Evolutionary conservation across 1,140 invertebrate genomes (phyloP).

Genomic region (Matsumurasca onukii): DNA sequence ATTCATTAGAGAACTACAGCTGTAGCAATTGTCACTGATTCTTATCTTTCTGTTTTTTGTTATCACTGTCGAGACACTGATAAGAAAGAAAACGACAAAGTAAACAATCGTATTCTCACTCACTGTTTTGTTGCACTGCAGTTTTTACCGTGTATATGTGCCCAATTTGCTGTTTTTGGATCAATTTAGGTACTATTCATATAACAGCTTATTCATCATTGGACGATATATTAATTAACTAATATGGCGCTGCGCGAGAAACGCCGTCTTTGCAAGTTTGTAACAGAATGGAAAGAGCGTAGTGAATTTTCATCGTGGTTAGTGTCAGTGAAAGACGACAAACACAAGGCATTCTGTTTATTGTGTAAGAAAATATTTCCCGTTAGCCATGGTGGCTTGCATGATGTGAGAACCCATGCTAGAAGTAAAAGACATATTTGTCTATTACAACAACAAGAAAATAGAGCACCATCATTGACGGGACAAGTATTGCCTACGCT

Average conservation of each 20-base stretch:
- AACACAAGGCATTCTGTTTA: constrained; percentile 46
- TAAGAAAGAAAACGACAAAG: no score
- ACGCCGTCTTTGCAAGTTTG: constrained; percentile 47
- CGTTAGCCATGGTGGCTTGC: constrained; percentile 45
- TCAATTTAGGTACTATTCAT: constrained; percentile 7
- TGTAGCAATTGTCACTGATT: no score
- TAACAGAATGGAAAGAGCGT: constrained; percentile 42
- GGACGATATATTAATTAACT: constrained; percentile 35
- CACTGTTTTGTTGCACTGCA: no score
- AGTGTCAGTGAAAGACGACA: constrained; percentile 43
- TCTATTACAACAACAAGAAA: constrained; percentile 39
- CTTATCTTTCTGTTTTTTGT: no score
- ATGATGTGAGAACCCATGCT: constrained; percentile 47
- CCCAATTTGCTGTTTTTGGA: neutral
- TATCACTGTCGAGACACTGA: no score
- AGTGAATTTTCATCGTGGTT: constrained; percentile 45
- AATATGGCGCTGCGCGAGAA: constrained; percentile 42
- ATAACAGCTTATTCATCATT: constrained; percentile 33
- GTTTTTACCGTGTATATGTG: no score
- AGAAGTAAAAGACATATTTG: constrained; percentile 46
- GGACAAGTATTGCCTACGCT: constrained; percentile 32
- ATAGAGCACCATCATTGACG: constrained; percentile 30
- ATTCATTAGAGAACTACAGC: no score
- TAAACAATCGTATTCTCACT: no score
- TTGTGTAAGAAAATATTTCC: constrained; percentile 47